These are phyloP conservation scores for Coreius guichenoti DNA, from an alignment of 2,797 vertebrate species.

Conservation along the genomic window DNA sequence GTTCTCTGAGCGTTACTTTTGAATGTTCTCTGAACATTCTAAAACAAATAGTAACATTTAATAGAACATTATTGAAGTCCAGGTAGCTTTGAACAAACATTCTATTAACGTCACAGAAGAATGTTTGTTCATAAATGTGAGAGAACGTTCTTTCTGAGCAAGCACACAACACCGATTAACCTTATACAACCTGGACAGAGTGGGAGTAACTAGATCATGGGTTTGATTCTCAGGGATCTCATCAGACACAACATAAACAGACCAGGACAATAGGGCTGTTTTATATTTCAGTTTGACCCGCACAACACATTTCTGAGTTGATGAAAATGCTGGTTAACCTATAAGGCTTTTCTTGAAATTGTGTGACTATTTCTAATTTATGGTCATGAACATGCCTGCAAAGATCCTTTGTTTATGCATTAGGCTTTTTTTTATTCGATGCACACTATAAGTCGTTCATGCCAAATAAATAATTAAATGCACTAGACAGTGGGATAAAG, in stretches of 20 bases:
- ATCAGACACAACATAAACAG: background rate
- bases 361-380: too few species aligned
- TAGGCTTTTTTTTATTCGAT: background rate
- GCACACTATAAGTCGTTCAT: background rate
- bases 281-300: background rate
- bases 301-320: background rate
- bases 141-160: too few species aligned
- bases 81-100: background rate
- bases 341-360: background rate
- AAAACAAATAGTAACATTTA: background rate
- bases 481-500: background rate
- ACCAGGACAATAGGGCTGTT: background rate
- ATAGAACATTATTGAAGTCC: too few species aligned
- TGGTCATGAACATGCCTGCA: background rate
- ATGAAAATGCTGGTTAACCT: background rate
- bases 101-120: background rate
- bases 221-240: background rate
- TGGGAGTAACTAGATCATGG: background rate
- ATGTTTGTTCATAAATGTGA: too few species aligned
- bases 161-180: too few species aligned
- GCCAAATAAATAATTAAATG: background rate
- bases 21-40: background rate
- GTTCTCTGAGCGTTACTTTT: background rate
- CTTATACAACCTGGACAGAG: background rate
- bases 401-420: too few species aligned